A percentile compares a stretch with the other conserved stretches of the same genome.
Conservation (phyloP, 1,140 invertebrate species). For the Aphis craccivora region DNA sequence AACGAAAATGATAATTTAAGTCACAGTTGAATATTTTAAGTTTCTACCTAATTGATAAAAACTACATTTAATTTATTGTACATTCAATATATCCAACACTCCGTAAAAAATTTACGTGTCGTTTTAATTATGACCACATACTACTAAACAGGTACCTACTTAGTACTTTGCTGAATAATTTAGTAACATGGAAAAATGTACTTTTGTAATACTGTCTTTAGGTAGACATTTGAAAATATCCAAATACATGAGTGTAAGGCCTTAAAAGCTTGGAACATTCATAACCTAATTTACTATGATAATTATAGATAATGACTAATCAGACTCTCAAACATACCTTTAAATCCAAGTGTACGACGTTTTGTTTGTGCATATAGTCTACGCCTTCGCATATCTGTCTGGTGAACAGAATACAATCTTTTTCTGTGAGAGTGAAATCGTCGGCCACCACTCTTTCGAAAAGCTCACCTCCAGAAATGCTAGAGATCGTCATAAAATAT, state of each 20-base stretch:
- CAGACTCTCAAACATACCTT: constrained; percentile 68
- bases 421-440: constrained; percentile 89
- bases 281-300: background rate
- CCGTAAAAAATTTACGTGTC: background rate
- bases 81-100: background rate
- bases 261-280: background rate
- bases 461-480: constrained; percentile 89
- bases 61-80: background rate
- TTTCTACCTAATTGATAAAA: background rate
- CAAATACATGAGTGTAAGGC: too few species aligned
- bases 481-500: constrained; percentile 64
- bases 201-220: background rate
- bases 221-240: background rate
- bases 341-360: constrained; percentile 87
- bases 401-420: constrained; percentile 90
- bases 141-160: background rate
- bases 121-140: background rate
- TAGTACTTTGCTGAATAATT: background rate
- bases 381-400: constrained; percentile 90
- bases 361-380: constrained; percentile 86
- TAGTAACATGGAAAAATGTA: too few species aligned
- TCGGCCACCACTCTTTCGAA: constrained; percentile 91
- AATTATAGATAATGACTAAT: background rate
- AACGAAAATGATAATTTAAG: constrained; percentile 56
- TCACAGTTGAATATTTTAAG: too few species aligned